A percentile compares a stretch with the other conserved stretches of the same genome.
These are phyloP conservation scores for Holocentrus rufus DNA, from an alignment of 2,797 vertebrate species.

Conservation along the genomic window DNA sequence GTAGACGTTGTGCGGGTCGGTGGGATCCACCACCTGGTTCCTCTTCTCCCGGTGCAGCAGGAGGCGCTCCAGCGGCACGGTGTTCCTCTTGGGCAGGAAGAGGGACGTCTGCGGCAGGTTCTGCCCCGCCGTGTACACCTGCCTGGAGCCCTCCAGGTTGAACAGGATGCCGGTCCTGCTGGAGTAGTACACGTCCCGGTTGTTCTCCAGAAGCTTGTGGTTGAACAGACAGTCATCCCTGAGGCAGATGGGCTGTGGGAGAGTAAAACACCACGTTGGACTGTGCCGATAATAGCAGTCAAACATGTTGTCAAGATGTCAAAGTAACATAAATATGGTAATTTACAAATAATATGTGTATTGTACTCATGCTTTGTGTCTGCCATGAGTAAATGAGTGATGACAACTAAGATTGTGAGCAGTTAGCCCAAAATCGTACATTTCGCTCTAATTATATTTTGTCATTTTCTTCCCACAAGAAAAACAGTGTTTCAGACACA, in stretches of 20 bases:
- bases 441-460: too few species aligned
- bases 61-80: slow-evolving; percentile 89
- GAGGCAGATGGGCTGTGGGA: slow-evolving; percentile 84
- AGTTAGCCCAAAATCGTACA: too few species aligned
- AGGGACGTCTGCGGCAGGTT: slow-evolving; percentile 90
- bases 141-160: slow-evolving; percentile 88
- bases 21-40: slow-evolving; percentile 77
- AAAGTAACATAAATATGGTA: too few species aligned
- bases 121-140: slow-evolving; percentile 82
- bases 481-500: too few species aligned
- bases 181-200: slow-evolving; percentile 92
- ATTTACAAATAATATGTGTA: too few species aligned
- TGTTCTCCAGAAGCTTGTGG: slow-evolving; percentile 91
- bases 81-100: slow-evolving; percentile 91
- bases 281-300: too few species aligned
- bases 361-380: too few species aligned
- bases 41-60: slow-evolving; percentile 85
- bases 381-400: too few species aligned
- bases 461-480: too few species aligned
- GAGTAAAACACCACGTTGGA: not conserved
- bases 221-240: slow-evolving; percentile 88
- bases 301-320: too few species aligned
- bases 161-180: slow-evolving; percentile 85
- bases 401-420: too few species aligned
- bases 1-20: slow-evolving; percentile 75